Evolutionary conservation across 2,888 invertebrate species (phyloP).

Genomic region (Leptura quadrifasciata): DNA sequence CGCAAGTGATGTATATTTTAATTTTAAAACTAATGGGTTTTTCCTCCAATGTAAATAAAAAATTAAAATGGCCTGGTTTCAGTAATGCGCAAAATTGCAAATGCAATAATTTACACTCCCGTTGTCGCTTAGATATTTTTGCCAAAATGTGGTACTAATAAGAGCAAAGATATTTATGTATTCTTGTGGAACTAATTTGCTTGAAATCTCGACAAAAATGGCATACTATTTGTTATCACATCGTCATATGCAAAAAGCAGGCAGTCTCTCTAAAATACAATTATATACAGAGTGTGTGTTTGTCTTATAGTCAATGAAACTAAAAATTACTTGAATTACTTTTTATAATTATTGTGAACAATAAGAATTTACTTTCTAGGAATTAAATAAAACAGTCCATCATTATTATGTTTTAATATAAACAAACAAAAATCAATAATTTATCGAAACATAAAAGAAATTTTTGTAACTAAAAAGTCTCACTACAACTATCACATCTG

Average conservation of each 20-base stretch:
- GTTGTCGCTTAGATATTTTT: constrained; percentile 43
- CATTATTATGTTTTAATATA: no score
- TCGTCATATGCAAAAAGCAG: background rate
- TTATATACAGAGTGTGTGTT: background rate
- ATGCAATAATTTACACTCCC: constrained; percentile 52
- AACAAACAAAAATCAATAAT: no score
- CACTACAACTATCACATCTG: no score
- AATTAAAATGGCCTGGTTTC: constrained; percentile 63
- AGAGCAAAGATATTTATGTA: constrained; percentile 32
- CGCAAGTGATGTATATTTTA: constrained; percentile 73
- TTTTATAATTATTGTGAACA: no score
- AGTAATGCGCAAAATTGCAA: constrained; percentile 54
- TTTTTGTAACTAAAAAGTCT: no score
- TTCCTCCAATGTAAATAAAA: constrained; percentile 71
- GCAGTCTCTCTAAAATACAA: background rate
- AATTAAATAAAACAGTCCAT: no score
- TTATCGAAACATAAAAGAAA: no score
- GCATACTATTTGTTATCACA: background rate
- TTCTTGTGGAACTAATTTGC: constrained; percentile 26
- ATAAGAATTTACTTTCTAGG: no score
- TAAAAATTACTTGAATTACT: no score
- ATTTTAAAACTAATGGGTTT: constrained; percentile 73
- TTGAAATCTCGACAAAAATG: background rate
- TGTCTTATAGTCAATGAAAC: no score
- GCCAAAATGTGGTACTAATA: constrained; percentile 35